Percentiles rank a stretch among this genome's conserved stretches.
Evolutionary conservation across 1,140 invertebrate genomes (phyloP).

Genomic region (Drosophila novamexicana): DNA sequence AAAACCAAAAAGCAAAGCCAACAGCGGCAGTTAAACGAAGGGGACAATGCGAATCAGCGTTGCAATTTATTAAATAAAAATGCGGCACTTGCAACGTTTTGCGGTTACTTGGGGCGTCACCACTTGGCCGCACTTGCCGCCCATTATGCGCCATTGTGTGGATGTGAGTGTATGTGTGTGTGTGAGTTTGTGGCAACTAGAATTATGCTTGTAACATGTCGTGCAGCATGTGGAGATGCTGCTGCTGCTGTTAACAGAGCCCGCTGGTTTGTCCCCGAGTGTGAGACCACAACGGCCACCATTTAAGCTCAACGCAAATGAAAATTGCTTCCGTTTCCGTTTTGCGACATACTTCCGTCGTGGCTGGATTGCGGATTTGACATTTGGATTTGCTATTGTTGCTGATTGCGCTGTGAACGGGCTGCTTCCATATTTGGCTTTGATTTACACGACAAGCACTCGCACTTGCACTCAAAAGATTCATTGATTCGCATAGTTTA

Average conservation of each 20-base stretch:
- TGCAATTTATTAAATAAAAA: slow-evolving; percentile 74
- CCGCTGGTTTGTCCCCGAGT: slow-evolving; percentile 15
- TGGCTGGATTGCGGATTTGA: slow-evolving; percentile 40
- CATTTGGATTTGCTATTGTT: slow-evolving; percentile 63
- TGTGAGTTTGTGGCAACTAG: slow-evolving; percentile 51
- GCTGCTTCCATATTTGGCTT: slow-evolving; percentile 29
- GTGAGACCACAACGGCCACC: slow-evolving; percentile 59
- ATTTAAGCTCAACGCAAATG: slow-evolving; percentile 77
- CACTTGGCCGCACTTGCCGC: slow-evolving; percentile 24
- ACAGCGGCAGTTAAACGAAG: slow-evolving; percentile 12
- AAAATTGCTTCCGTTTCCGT: slow-evolving; percentile 80
- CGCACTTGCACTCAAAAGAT: slow-evolving; percentile 13
- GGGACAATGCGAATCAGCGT: slow-evolving; percentile 37
- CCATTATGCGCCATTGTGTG: slow-evolving; percentile 51
- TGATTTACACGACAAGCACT: slow-evolving; percentile 36
- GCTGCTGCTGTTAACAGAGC: neutral
- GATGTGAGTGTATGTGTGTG: neutral
- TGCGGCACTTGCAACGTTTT: slow-evolving; percentile 70
- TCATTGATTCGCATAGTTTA: slow-evolving; percentile 6
- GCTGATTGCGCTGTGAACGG: slow-evolving; percentile 63
- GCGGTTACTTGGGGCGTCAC: slow-evolving; percentile 47
- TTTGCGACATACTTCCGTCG: slow-evolving; percentile 54
- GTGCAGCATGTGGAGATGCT: slow-evolving; percentile 56
- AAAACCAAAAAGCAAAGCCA: slow-evolving; percentile 7
- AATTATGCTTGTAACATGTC: slow-evolving; percentile 79